Percentiles rank a stretch among this genome's conserved stretches.
Conservation (phyloP, 2,888 invertebrate species). For the Artemia sinica region DNA sequence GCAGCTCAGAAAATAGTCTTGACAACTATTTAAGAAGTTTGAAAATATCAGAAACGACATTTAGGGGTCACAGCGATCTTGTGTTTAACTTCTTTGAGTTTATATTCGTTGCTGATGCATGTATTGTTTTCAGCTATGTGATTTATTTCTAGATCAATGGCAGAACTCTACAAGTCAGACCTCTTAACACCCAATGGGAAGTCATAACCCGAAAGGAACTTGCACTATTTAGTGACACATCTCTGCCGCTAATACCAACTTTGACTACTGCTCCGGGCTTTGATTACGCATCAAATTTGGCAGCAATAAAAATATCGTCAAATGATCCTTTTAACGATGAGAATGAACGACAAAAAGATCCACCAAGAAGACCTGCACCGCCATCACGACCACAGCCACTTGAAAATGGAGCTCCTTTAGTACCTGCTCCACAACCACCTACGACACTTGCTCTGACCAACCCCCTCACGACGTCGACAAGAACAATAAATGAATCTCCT, state of each 20-base stretch:
- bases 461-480: neutral
- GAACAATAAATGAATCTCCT: neutral
- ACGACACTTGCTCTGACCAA: conserved; percentile 7
- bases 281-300: neutral
- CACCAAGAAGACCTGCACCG: neutral
- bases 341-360: neutral
- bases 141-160: neutral
- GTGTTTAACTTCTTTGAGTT: too few species aligned
- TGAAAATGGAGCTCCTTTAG: neutral
- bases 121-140: neutral
- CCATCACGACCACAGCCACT: neutral
- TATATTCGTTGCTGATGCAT: too few species aligned
- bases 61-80: too few species aligned
- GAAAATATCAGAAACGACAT: too few species aligned
- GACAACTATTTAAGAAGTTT: too few species aligned
- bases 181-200: neutral
- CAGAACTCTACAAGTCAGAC: neutral
- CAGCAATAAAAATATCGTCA: neutral
- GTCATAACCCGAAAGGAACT: neutral
- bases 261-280: neutral
- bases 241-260: neutral
- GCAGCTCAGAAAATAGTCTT: too few species aligned
- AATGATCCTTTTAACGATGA: neutral
- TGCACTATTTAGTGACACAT: conserved; percentile 8
- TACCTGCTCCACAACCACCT: neutral